Conservation (phyloP, 1,140 invertebrate genomes). For the Aphaenogaster floridana region DNA sequence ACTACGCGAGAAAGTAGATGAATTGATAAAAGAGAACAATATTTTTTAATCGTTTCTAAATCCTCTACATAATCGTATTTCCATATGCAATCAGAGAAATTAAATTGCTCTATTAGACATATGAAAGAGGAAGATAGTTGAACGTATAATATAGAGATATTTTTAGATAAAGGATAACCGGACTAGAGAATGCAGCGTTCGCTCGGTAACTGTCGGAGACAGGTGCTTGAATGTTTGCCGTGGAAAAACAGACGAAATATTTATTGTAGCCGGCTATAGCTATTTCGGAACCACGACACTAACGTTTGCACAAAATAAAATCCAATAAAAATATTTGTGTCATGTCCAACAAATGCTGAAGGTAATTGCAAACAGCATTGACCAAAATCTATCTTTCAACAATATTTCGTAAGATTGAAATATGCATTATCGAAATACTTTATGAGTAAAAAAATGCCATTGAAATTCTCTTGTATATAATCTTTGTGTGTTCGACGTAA, state of each 20-base stretch:
- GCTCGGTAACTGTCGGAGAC: constrained; percentile 12
- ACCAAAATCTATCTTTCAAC: background rate
- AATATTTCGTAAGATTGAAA: background rate
- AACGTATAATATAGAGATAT: constrained; percentile 12
- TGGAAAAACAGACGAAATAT: constrained; percentile 39
- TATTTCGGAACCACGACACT: constrained; percentile 5
- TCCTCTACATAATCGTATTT: background rate
- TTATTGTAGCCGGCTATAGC: constrained; percentile 24
- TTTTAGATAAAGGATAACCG: constrained; percentile 12
- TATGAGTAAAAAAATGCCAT: background rate
- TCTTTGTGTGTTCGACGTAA: background rate
- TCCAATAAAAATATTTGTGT: constrained; percentile 1
- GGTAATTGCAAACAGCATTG: background rate
- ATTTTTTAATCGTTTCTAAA: background rate
- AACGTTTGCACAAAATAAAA: constrained; percentile 43
- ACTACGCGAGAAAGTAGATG: background rate
- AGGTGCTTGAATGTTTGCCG: constrained; percentile 27
- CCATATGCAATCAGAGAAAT: background rate
- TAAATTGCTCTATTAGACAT: background rate
- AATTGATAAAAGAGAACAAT: background rate
- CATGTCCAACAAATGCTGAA: background rate
- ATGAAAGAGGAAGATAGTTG: background rate
- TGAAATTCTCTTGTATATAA: background rate
- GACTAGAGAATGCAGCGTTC: background rate
- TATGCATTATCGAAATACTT: background rate